These are phyloP conservation scores for Acrocephalus scirpaceus DNA, from an alignment of 2,797 vertebrate species.

Conservation along the genomic window DNA sequence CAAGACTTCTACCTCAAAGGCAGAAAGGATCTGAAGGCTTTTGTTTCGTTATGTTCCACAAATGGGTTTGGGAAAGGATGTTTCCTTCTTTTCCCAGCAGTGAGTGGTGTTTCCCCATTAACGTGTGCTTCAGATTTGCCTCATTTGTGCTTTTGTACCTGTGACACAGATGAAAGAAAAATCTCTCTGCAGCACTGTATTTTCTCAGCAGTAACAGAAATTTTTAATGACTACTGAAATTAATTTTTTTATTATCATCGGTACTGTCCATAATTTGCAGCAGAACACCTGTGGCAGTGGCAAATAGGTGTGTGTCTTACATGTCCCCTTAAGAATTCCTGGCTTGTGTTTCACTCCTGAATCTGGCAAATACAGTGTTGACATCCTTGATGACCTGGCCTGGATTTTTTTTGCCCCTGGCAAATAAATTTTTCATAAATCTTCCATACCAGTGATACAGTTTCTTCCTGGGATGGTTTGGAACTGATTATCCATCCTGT, in stretches of 20 bases:
- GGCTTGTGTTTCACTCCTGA: not conserved
- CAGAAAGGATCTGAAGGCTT: not conserved
- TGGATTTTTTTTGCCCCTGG: not conserved
- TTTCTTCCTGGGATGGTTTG: not conserved
- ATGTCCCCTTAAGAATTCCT: not conserved
- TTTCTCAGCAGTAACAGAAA: not conserved
- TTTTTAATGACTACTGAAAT: not conserved
- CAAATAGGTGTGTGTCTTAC: not conserved
- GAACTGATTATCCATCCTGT: not conserved
- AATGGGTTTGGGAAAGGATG: not conserved
- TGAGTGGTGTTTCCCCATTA: not conserved
- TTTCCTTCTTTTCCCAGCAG: not conserved
- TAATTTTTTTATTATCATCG: not conserved
- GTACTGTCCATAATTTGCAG: not conserved
- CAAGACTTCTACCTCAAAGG: not conserved
- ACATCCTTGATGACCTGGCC: not conserved
- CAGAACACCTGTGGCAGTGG: not conserved
- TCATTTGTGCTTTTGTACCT: not conserved
- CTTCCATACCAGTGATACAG: not conserved
- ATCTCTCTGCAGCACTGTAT: not conserved
- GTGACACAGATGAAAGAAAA: not conserved
- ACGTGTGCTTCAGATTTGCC: not conserved
- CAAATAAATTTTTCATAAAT: not conserved
- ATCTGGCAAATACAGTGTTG: slow-evolving; percentile 29
- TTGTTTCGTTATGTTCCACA: not conserved